Percentiles rank a stretch among this genome's conserved stretches.
Evolutionary conservation across 37 sponge, comb jelly and placozoan species (phyloP).

Genomic region (Tethya wilhelma): DNA sequence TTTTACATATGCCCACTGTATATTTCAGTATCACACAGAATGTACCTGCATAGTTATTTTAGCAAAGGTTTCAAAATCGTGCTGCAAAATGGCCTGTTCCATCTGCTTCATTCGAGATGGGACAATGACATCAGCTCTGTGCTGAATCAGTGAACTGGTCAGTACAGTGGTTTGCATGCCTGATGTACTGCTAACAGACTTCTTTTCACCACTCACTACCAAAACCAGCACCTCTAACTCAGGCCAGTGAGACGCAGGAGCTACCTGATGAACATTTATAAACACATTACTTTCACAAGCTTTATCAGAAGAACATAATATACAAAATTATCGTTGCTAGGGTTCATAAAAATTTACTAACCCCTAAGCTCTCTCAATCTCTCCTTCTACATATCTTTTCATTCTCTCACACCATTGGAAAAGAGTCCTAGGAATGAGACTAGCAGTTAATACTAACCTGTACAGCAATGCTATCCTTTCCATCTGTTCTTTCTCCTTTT

Average conservation of each 20-base stretch:
- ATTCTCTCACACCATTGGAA: too few species aligned
- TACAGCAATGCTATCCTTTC: constrained; percentile 86
- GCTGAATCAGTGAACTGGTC: constrained; percentile 86
- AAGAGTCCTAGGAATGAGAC: neutral
- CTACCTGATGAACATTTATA: constrained; percentile 54
- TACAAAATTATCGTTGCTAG: too few species aligned
- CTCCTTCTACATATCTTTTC: too few species aligned
- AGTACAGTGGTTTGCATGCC: constrained; percentile 92
- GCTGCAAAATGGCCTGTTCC: constrained; percentile 79
- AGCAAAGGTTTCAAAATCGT: constrained; percentile 84
- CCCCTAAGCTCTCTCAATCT: too few species aligned
- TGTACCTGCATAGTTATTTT: constrained; percentile 84
- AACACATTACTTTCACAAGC: neutral
- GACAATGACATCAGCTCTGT: constrained; percentile 80
- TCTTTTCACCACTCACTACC: constrained; percentile 92
- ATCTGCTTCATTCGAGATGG: constrained; percentile 82
- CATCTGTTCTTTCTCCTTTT: constrained; percentile 75
- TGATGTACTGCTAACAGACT: constrained; percentile 83
- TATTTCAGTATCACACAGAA: neutral
- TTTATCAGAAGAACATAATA: too few species aligned
- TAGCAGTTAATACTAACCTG: constrained; percentile 60
- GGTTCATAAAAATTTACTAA: too few species aligned
- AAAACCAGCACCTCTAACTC: constrained; percentile 91
- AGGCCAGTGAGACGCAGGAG: constrained; percentile 90
- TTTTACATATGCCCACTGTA: neutral